Conservation (phyloP, 2,113 vertebrate genomes). For the Planiliza haematocheilus region DNA sequence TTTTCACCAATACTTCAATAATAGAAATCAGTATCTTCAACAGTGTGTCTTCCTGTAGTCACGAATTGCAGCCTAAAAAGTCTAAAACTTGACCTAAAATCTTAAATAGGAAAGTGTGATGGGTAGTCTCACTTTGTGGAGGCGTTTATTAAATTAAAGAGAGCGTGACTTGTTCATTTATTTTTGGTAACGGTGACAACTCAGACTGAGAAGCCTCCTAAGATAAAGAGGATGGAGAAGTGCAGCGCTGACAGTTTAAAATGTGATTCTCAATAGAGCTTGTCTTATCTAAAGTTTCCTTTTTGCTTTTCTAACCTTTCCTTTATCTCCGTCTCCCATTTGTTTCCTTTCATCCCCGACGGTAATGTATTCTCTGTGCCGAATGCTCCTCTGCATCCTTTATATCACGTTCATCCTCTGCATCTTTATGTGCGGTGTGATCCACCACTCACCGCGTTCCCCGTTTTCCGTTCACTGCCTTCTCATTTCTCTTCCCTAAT, state of each 20-base stretch:
- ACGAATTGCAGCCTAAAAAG: no score
- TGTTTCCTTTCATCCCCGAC: constrained; percentile 55
- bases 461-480: constrained; percentile 45
- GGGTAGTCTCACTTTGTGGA: constrained; percentile 4
- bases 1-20: no score
- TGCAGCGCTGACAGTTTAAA: constrained; percentile 31
- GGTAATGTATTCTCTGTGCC: constrained; percentile 56
- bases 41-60: no score
- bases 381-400: constrained; percentile 44
- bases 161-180: constrained; percentile 20
- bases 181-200: constrained; percentile 30
- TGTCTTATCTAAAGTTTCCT: constrained; percentile 50
- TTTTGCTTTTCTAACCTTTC: constrained; percentile 56
- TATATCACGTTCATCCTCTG: constrained; percentile 34
- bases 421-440: constrained; percentile 41
- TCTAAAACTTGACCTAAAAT: neutral
- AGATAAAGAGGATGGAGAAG: neutral
- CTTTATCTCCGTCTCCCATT: constrained; percentile 39
- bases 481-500: constrained; percentile 59
- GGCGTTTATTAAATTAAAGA: constrained; percentile 9
- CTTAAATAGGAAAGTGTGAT: neutral
- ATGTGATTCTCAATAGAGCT: constrained; percentile 37
- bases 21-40: no score
- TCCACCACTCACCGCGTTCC: constrained; percentile 28
- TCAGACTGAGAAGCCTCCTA: constrained; percentile 1